These are phyloP conservation scores for Andrena cerasifolii DNA, from an alignment of 1,140 invertebrate species.

Conservation along the genomic window DNA sequence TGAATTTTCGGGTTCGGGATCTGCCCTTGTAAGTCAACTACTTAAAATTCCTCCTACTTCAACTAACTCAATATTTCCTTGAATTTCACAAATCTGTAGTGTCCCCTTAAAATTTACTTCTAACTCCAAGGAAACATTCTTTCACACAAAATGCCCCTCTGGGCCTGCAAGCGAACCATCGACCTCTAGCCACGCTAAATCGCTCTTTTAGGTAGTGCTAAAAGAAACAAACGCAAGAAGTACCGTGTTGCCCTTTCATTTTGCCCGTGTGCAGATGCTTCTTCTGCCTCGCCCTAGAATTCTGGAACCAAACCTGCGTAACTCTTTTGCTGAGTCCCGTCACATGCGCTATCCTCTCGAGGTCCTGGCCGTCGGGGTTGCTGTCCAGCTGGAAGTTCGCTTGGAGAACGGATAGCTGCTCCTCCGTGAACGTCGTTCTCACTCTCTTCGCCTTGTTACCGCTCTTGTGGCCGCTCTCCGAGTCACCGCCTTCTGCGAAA, in stretches of 20 bases:
- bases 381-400: conserved; percentile 99
- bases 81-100: no score
- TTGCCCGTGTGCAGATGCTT: conserved; percentile 96
- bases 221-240: conserved; percentile 47
- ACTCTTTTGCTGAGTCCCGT: conserved; percentile 98
- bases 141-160: no score
- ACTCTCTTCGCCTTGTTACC: conserved; percentile 96
- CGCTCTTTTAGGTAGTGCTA: not conserved
- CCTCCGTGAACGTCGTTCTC: conserved; percentile 98
- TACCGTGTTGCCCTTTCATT: conserved; percentile 84
- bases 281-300: conserved; percentile 98
- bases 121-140: no score
- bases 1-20: no score
- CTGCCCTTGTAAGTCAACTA: no score
- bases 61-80: no score
- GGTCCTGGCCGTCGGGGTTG: conserved; percentile 98
- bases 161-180: no score
- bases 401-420: conserved; percentile 97
- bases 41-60: no score
- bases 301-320: conserved; percentile 99
- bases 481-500: conserved; percentile 91
- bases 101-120: no score
- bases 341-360: conserved; percentile 98
- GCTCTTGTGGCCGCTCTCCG: conserved; percentile 91
- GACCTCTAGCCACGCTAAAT: not conserved